Conservation (phyloP, 2,888 invertebrate genomes). For the Orthosia incerta region DNA sequence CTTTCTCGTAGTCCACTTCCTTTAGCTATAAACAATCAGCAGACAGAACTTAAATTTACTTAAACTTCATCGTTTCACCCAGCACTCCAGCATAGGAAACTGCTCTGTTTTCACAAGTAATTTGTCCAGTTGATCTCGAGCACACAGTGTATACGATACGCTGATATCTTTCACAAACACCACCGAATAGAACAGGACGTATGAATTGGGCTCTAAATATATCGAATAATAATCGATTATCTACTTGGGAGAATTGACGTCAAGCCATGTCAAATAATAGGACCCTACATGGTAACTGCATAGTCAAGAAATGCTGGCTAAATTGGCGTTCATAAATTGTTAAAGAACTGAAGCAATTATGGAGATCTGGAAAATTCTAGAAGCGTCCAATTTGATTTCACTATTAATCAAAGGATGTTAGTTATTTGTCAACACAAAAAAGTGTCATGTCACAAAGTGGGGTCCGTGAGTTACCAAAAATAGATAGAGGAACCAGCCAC, state of each 20-base stretch:
- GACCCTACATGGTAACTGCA: background rate
- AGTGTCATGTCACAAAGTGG: background rate
- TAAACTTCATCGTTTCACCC: background rate
- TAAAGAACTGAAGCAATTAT: too few species aligned
- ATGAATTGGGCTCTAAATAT: constrained; percentile 25
- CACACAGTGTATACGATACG: constrained; percentile 34
- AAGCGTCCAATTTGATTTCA: background rate
- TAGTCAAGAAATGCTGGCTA: background rate
- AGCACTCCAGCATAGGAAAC: constrained; percentile 1
- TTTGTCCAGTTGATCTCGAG: constrained; percentile 24
- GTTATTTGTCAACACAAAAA: background rate
- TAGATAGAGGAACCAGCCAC: background rate
- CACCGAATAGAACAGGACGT: constrained; percentile 35
- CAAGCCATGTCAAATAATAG: background rate
- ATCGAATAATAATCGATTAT: constrained; percentile 6
- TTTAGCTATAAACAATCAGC: too few species aligned
- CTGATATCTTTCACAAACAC: constrained; percentile 52
- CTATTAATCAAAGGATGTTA: background rate
- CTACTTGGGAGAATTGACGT: constrained; percentile 6
- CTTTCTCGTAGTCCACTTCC: too few species aligned
- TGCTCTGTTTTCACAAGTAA: constrained; percentile 30
- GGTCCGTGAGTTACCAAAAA: background rate
- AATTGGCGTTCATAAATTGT: background rate
- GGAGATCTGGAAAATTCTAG: background rate
- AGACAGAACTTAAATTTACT: too few species aligned